phyloP scores from a whole-genome alignment of 2,797 vertebrate genomes.

The Petrocephalus schoutedeni region DNA sequence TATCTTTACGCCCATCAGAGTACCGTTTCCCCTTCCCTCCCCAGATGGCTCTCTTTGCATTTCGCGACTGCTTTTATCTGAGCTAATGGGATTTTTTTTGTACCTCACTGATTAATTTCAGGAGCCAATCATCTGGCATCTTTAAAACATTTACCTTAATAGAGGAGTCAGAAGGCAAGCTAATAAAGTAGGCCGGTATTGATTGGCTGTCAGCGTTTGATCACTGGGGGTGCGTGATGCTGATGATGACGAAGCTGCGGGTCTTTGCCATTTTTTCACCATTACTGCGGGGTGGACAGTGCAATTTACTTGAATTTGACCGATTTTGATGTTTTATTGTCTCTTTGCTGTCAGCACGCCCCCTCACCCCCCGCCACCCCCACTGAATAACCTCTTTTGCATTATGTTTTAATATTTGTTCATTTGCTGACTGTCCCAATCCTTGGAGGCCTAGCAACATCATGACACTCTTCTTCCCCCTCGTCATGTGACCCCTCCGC shows the following conservation, averaged over 20 bases:
- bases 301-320: slow-evolving; percentile 9
- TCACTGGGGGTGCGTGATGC: not conserved
- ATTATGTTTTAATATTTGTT: not conserved
- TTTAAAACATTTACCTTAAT: slow-evolving; percentile 15
- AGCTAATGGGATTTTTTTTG: not conserved
- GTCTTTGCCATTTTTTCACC: not conserved
- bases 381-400: not conserved
- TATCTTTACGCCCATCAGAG: not conserved
- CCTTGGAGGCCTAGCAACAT: not conserved
- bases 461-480: not conserved
- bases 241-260: not conserved
- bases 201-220: slow-evolving; percentile 10
- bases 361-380: too few relatives aligned
- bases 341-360: not conserved
- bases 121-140: slow-evolving; percentile 4
- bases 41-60: not conserved
- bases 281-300: not conserved
- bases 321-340: not conserved
- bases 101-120: slow-evolving; percentile 9
- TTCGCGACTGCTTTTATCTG: not conserved
- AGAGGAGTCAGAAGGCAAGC: slow-evolving; percentile 2
- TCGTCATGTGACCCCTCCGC: not conserved
- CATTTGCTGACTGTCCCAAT: not conserved
- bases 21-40: not conserved
- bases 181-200: slow-evolving; percentile 11